Conservation (phyloP, 2,888 invertebrate species). For the Cancer borealis region DNA sequence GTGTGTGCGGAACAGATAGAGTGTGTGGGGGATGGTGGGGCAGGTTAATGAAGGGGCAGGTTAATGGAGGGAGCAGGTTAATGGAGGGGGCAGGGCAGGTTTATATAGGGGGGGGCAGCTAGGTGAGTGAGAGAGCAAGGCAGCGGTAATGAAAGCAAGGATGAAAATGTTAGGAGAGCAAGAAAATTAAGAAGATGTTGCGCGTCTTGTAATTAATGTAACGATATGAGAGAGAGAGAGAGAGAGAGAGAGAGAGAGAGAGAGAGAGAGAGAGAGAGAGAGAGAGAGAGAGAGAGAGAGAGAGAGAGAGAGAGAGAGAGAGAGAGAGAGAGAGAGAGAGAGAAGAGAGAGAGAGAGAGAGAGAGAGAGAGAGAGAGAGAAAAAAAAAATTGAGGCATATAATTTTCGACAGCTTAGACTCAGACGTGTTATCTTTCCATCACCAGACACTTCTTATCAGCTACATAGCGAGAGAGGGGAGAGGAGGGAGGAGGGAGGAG, state of each 20-base stretch:
- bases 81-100: neutral
- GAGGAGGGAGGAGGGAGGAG: too few species aligned
- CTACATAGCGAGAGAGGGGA: too few species aligned
- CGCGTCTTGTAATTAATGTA: too few species aligned
- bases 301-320: neutral
- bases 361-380: constrained; percentile 32
- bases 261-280: neutral
- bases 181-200: too few species aligned
- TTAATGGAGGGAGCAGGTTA: neutral
- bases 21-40: neutral
- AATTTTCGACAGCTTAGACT: neutral
- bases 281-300: neutral
- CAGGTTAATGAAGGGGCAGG: neutral
- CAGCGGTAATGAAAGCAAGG: neutral
- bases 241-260: constrained; percentile 10
- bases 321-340: neutral
- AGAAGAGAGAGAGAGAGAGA: neutral
- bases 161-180: neutral
- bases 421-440: too few species aligned
- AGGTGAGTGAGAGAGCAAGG: neutral
- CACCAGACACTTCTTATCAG: too few species aligned
- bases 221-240: neutral
- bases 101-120: neutral
- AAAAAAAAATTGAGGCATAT: neutral
- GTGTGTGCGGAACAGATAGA: neutral